Evolutionary conservation across 2,888 invertebrate genomes (phyloP).

Genomic region (Chrysomela aeneicollis): DNA sequence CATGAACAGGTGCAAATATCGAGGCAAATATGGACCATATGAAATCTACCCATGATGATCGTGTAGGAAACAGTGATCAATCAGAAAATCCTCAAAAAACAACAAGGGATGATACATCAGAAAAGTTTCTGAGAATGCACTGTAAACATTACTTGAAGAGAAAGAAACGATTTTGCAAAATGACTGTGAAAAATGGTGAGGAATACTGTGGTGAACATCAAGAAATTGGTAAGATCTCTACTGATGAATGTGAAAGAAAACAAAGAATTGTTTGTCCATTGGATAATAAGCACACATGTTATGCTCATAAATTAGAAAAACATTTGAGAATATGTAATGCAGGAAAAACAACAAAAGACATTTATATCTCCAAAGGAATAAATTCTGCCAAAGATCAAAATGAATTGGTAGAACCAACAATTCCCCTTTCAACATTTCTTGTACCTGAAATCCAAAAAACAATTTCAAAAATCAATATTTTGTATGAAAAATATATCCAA

Average conservation of each 20-base stretch:
- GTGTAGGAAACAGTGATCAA: too few species aligned
- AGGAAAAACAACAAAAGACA: slow-evolving; percentile 62
- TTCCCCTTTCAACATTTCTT: slow-evolving; percentile 59
- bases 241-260: slow-evolving; percentile 37
- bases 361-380: slow-evolving; percentile 65
- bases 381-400: slow-evolving; percentile 59
- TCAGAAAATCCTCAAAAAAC: neutral
- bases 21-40: too few species aligned
- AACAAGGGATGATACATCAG: neutral
- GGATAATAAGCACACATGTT: slow-evolving; percentile 77
- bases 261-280: slow-evolving; percentile 70
- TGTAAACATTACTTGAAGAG: slow-evolving; percentile 73
- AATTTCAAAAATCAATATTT: slow-evolving; percentile 60
- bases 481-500: slow-evolving; percentile 53
- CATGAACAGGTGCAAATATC: too few species aligned
- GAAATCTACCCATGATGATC: too few species aligned
- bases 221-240: slow-evolving; percentile 52
- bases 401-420: slow-evolving; percentile 38
- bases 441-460: slow-evolving; percentile 57
- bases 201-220: slow-evolving; percentile 78
- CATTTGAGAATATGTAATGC: slow-evolving; percentile 81
- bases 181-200: slow-evolving; percentile 74
- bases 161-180: slow-evolving; percentile 79
- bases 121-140: slow-evolving; percentile 46
- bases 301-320: slow-evolving; percentile 71